A percentile compares a stretch with the other conserved stretches of the same genome.
These are phyloP conservation scores for Microdon myrmicae DNA, from an alignment of 2,888 invertebrate genomes.

Conservation along the genomic window DNA sequence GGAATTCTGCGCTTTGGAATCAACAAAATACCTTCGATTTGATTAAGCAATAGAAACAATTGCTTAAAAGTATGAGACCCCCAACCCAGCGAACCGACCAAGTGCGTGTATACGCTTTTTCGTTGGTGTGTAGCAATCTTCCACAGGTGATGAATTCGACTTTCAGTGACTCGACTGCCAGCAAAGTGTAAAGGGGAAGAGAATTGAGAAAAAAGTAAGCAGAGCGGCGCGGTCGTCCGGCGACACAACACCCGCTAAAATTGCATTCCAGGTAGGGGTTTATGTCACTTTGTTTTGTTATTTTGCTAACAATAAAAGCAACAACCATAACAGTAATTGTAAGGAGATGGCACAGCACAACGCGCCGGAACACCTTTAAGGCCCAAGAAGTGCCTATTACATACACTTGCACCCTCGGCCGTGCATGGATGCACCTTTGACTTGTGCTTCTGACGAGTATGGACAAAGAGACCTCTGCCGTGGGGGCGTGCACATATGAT, in stretches of 20 bases:
- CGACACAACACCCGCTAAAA: conserved; percentile 15
- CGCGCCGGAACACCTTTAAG: conserved; percentile 22
- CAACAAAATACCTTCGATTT: no score
- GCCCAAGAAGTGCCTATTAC: conserved; percentile 35
- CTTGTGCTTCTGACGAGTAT: conserved; percentile 10
- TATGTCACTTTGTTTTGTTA: conserved; percentile 31
- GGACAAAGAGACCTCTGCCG: conserved; percentile 6
- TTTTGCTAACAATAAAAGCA: conserved; percentile 4
- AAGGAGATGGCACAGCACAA: conserved; percentile 1
- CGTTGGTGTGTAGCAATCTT: conserved; percentile 33
- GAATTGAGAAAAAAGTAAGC: no score
- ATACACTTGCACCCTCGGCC: conserved; percentile 18
- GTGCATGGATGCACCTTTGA: conserved; percentile 17
- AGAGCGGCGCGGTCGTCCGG: no score
- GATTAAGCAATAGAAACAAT: no score
- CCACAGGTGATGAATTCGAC: conserved; percentile 42
- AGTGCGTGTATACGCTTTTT: conserved; percentile 22
- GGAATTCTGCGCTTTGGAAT: no score
- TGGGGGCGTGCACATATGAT: conserved; percentile 19
- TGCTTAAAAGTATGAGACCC: no score
- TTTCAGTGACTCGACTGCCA: conserved; percentile 36
- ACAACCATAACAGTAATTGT: conserved; percentile 11
- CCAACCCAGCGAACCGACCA: no score
- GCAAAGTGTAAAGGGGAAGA: conserved; percentile 39
- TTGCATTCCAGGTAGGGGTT: conserved; percentile 35